phyloP scores from a whole-genome alignment of 1,140 invertebrate genomes.

The Plectrocnemia conspersa region DNA sequence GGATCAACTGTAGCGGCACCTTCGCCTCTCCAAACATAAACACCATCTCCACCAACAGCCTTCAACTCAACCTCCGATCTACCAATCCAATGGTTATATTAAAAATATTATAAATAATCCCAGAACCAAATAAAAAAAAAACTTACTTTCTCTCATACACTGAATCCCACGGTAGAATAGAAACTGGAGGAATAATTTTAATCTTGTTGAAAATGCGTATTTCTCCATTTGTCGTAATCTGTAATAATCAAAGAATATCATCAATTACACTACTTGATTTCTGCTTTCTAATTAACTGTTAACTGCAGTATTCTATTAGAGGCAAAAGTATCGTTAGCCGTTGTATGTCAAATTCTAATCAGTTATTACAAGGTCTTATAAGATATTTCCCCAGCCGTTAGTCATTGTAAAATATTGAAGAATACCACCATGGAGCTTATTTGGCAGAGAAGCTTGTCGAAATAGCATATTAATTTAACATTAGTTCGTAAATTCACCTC shows the following conservation, averaged over 20 bases:
- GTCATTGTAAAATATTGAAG: too few species aligned
- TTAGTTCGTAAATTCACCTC: too few species aligned
- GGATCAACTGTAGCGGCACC: constrained; percentile 14
- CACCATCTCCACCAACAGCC: constrained; percentile 29
- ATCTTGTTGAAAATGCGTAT: constrained; percentile 66
- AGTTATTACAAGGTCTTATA: too few species aligned
- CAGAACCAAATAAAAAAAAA: background rate
- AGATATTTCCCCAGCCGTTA: too few species aligned
- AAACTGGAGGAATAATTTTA: constrained; percentile 55
- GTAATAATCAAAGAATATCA: constrained; percentile 41
- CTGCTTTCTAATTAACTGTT: too few species aligned
- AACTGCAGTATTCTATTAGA: too few species aligned
- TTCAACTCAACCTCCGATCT: constrained; percentile 22
- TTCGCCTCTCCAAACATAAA: constrained; percentile 25
- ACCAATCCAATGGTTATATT: background rate
- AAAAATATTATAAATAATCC: background rate
- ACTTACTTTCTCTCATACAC: constrained; percentile 14
- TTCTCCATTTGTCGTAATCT: constrained; percentile 52
- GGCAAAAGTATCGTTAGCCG: too few species aligned
- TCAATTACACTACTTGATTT: too few species aligned
- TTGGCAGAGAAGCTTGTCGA: too few species aligned
- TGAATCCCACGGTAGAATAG: constrained; percentile 72
- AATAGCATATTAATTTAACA: too few species aligned
- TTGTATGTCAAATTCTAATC: too few species aligned
- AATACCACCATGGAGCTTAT: too few species aligned